Percentiles rank a stretch among this genome's conserved stretches.
These are phyloP conservation scores for Crepidodera aurea DNA, from an alignment of 2,888 invertebrate genomes.

Conservation along the genomic window DNA sequence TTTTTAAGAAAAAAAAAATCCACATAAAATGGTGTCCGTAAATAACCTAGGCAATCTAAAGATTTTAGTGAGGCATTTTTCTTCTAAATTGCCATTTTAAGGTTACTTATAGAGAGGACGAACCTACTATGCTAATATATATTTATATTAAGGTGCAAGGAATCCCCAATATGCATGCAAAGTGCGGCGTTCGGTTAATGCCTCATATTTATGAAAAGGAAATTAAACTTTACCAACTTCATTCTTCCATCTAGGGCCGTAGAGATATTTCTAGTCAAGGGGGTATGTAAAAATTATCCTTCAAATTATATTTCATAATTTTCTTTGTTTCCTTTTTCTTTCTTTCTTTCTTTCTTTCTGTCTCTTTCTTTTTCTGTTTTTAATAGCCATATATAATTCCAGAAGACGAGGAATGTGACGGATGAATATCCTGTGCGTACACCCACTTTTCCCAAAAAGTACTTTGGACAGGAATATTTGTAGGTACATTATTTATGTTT, in stretches of 20 bases:
- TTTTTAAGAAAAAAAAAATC: background rate
- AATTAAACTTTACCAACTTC: constrained; percentile 42
- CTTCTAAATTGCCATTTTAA: constrained; percentile 24
- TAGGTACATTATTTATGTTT: no score
- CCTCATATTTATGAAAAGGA: constrained; percentile 46
- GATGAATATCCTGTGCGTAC: no score
- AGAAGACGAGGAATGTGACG: no score
- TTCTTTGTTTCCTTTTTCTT: no score
- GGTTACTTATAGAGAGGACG: constrained; percentile 28
- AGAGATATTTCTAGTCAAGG: constrained; percentile 17
- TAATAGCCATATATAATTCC: no score
- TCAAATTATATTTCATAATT: no score
- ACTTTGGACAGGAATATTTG: no score
- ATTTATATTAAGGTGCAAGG: constrained; percentile 42
- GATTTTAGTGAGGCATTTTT: constrained; percentile 28
- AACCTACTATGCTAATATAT: constrained; percentile 38
- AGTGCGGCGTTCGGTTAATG: constrained; percentile 39
- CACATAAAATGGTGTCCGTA: constrained; percentile 14
- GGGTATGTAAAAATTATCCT: no score
- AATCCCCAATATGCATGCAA: constrained; percentile 43
- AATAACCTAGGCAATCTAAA: constrained; percentile 5
- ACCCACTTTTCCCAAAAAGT: no score
- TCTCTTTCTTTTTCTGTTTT: no score
- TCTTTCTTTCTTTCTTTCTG: no score
- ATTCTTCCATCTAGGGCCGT: constrained; percentile 34